Evolutionary conservation across 2,113 vertebrate species (phyloP).

Genomic region (Equus quagga): DNA sequence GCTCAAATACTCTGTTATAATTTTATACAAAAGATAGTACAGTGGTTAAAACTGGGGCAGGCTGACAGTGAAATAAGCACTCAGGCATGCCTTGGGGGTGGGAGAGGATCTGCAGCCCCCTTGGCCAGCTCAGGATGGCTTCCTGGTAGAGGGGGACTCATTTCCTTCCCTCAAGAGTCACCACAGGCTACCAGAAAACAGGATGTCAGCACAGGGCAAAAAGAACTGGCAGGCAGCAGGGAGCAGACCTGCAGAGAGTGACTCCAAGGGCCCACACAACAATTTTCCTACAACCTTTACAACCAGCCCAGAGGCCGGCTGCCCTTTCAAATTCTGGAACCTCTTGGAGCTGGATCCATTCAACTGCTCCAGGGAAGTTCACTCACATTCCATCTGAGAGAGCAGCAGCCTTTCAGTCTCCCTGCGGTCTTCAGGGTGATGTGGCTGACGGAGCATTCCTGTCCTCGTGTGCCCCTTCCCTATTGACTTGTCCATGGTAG

Average conservation of each 20-base stretch:
- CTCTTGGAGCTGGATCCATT: neutral
- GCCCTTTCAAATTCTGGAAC: slow-evolving; percentile 32
- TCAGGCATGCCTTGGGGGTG: neutral
- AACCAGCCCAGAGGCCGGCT: neutral
- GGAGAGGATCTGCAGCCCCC: neutral
- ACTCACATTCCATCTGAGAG: neutral
- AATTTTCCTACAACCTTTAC: slow-evolving; percentile 9
- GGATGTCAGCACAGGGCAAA: fast-evolving
- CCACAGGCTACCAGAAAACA: neutral
- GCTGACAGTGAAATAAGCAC: no score
- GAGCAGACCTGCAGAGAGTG: neutral
- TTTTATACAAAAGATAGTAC: neutral
- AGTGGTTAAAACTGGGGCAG: neutral
- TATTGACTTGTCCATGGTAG: neutral
- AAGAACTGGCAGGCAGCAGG: neutral
- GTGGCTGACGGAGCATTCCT: neutral
- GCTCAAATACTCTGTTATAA: neutral
- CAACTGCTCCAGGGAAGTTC: neutral
- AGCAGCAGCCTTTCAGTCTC: neutral
- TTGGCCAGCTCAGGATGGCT: neutral
- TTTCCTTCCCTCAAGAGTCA: neutral
- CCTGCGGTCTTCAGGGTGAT: neutral
- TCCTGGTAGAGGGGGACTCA: neutral
- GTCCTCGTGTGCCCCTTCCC: neutral
- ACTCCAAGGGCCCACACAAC: neutral